phyloP scores from a whole-genome alignment of 53 echinoderm and acorn worm species.

The Zoroaster sp. region DNA sequence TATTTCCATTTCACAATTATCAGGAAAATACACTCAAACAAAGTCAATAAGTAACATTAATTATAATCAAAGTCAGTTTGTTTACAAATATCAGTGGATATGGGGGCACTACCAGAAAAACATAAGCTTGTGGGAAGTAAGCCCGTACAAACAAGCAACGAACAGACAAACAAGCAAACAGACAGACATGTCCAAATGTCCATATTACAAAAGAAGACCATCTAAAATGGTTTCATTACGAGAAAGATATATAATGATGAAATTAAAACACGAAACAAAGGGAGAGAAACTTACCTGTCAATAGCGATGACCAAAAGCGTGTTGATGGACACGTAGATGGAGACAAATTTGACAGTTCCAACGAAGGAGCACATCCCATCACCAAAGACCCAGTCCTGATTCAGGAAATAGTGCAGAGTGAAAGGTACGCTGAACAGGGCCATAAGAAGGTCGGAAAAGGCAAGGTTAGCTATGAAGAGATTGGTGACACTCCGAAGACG shows the following conservation, averaged over 20 bases:
- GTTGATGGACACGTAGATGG: conserved; percentile 93
- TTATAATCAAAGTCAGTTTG: no score
- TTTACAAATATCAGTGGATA: no score
- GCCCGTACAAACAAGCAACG: no score
- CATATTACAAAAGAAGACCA: not conserved
- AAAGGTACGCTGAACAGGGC: conserved; percentile 87
- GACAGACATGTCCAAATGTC: not conserved
- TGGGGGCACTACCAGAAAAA: no score
- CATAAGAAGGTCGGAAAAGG: conserved; percentile 84
- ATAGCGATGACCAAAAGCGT: conserved; percentile 88
- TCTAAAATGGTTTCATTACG: no score
- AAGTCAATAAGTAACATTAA: no score
- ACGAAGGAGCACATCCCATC: conserved; percentile 70
- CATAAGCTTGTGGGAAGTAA: no score
- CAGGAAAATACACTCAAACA: no score
- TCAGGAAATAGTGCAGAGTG: conserved; percentile 75
- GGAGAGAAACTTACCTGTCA: conserved; percentile 70
- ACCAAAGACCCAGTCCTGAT: conserved; percentile 83
- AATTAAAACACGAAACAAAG: no score
- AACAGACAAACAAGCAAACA: not conserved
- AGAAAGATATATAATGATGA: no score
- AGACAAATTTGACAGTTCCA: conserved; percentile 79
- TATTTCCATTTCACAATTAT: no score
- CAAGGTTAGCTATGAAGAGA: conserved; percentile 89
- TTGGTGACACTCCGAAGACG: conserved; percentile 94